Base-by-base conservation (phyloP, 2,888 invertebrate genomes). In the Hirtodrosophila alboralis region DNA sequence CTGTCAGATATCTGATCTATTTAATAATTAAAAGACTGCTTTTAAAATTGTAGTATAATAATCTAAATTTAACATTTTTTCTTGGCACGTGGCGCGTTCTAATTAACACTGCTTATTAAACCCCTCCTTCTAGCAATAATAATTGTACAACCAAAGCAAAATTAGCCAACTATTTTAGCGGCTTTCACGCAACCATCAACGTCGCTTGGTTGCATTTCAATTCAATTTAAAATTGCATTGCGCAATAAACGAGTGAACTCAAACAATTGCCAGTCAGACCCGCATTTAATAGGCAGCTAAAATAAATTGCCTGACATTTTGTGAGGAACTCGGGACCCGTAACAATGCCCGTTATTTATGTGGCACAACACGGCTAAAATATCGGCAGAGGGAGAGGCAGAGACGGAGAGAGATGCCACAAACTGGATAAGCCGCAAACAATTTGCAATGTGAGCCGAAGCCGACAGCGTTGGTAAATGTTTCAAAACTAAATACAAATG, bases 401-500 rank as follows among this genome's bases (percentile, higher is more conserved):
- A n/a, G n/a, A n/a, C n/a, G n/a, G n/a, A n/a, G 14, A 23, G 28
- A 51, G 60, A 69, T 69, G 45, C 51, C 60, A 47, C 18, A 44
- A 54, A 18, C 56, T 18, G 84, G 84, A 77, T 77, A 77, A 80
- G 66, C 62, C 52, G 41, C 62, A 58, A 77, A 76, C 84, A 69
- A 80, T 84, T 83, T 83, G 51, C 60, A 54, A 44, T 47, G 72
- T 12, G 45, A 59, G n/a, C n/a, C n/a, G 5, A 18, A 3, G 77
- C 43, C 43, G 47, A 54, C 36, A 45, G 27, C 16, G 48, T 27
- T 47, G 51, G 52, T 44, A 60, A 78, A 67, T 59, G 75, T 48
- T 21, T 61, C 60, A 58, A 80, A 68, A 64, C 75, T 84, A 71
- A 78, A 78, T 84, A 67, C 74, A 76, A 79, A 76, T 78, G 83